Percentiles rank a stretch among this genome's conserved stretches.
Evolutionary conservation across 2,797 vertebrate genomes (phyloP).

Genomic region (Smutsia temminckii): DNA sequence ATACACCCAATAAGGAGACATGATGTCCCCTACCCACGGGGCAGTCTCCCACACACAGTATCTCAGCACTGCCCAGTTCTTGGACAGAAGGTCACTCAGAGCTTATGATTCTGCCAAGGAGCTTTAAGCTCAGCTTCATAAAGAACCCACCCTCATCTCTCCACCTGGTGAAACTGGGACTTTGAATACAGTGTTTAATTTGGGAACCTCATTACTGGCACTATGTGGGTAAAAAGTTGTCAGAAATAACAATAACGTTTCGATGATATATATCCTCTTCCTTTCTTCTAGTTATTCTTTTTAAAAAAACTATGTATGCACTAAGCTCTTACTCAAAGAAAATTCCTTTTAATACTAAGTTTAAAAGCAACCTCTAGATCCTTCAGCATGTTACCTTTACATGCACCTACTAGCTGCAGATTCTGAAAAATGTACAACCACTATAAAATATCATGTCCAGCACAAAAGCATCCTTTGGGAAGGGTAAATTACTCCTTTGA

Average conservation of each 20-base stretch:
- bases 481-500: background rate
- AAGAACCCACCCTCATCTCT: background rate
- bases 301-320: background rate
- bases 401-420: background rate
- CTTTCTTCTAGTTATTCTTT: background rate
- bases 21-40: fast-evolving
- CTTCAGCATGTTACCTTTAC: background rate
- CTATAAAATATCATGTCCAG: background rate
- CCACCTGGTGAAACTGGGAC: background rate
- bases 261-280: background rate
- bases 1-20: fast-evolving
- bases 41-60: background rate
- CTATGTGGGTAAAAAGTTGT: background rate
- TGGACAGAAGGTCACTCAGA: background rate
- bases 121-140: background rate
- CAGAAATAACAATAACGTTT: background rate
- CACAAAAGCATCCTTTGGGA: background rate
- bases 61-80: background rate
- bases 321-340: background rate
- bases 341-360: conserved; percentile 5
- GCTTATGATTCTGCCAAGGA: background rate
- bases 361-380: conserved; percentile 24
- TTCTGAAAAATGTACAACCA: background rate
- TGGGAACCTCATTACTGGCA: background rate
- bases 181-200: background rate